Conservation (phyloP, 2,888 invertebrate species). For the Blera fallax region DNA sequence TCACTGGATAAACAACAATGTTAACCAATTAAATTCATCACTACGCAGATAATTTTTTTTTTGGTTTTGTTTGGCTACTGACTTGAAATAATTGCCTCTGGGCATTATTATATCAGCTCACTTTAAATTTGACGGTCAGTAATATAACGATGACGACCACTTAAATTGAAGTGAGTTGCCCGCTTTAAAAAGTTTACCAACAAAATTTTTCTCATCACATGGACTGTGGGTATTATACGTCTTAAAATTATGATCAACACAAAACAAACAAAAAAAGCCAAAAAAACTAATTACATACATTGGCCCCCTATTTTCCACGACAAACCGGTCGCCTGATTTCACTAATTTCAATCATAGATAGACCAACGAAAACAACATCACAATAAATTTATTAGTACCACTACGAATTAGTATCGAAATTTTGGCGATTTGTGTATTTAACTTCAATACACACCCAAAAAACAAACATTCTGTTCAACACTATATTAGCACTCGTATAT, state of each 20-base stretch:
- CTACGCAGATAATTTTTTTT: too few relatives aligned
- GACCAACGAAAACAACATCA: not conserved
- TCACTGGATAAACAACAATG: not conserved
- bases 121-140: not conserved
- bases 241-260: not conserved
- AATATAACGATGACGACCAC: not conserved
- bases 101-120: not conserved
- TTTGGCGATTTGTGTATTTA: not conserved
- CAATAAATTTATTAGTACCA: conserved; percentile 2
- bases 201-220: not conserved
- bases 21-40: not conserved
- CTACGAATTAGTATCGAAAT: not conserved
- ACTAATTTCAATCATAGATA: not conserved
- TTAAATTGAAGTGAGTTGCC: not conserved
- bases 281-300: not conserved
- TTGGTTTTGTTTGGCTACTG: too few relatives aligned
- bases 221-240: not conserved
- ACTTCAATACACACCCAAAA: not conserved
- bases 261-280: not conserved
- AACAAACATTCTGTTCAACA: not conserved
- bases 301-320: not conserved
- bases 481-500: too few relatives aligned
- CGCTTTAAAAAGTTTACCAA: not conserved
- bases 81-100: not conserved
- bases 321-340: not conserved